Conservation (phyloP, 2,113 vertebrate genomes). For the Anser cygnoides region DNA sequence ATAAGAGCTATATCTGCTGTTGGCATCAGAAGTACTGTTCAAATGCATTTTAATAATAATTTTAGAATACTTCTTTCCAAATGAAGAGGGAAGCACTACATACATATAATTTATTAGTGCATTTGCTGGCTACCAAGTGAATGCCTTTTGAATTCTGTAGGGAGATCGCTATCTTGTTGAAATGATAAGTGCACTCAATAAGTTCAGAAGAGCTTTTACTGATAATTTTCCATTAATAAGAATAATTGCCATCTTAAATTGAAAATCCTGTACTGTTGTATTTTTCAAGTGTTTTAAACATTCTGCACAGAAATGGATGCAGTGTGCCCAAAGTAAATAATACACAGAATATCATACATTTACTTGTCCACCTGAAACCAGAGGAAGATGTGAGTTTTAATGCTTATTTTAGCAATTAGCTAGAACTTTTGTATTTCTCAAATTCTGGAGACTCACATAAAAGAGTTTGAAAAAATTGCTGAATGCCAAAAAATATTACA, state of each 20-base stretch:
- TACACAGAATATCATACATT: accelerated
- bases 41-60: not conserved
- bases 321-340: not conserved
- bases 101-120: constrained; percentile 8
- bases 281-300: constrained; percentile 12
- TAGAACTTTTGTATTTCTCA: not conserved
- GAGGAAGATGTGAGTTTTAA: not conserved
- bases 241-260: constrained; percentile 42
- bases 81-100: constrained; percentile 4
- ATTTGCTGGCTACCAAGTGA: constrained; percentile 34
- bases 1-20: not conserved
- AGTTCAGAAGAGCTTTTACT: constrained; percentile 56
- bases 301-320: not conserved
- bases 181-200: constrained; percentile 45
- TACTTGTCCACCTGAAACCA: not conserved
- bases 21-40: not conserved
- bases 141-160: constrained; percentile 41
- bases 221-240: constrained; percentile 60
- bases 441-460: not conserved
- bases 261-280: not conserved
- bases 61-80: constrained; percentile 17
- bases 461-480: not conserved
- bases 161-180: not conserved
- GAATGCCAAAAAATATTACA: accelerated
- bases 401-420: not conserved